phyloP scores from a whole-genome alignment of 2,888 invertebrate species.

The Catocala sponsa region DNA sequence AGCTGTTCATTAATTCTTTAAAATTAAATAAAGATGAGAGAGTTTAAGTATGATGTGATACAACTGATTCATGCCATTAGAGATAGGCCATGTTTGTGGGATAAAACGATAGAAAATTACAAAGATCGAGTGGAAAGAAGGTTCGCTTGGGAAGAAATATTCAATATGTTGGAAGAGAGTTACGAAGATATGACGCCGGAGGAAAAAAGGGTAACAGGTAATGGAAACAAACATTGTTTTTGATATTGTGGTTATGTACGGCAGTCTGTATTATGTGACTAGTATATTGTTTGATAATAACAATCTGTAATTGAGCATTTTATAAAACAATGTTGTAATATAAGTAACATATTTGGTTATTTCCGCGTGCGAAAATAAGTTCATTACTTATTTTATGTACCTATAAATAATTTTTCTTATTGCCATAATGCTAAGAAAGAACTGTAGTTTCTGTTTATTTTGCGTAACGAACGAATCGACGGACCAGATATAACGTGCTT shows the following conservation, averaged over 20 bases:
- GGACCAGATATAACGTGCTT: too few relatives aligned
- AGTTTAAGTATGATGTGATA: conserved; percentile 75
- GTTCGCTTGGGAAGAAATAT: conserved; percentile 79
- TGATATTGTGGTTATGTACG: not conserved
- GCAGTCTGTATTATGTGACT: too few relatives aligned
- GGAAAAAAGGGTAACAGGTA: conserved; percentile 71
- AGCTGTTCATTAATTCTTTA: conserved; percentile 24
- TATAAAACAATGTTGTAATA: too few relatives aligned
- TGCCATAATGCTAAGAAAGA: too few relatives aligned
- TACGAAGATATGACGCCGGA: conserved; percentile 73
- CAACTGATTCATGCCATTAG: conserved; percentile 66
- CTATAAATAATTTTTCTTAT: too few relatives aligned
- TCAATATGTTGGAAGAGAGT: conserved; percentile 64
- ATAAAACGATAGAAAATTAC: conserved; percentile 75
- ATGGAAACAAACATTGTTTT: conserved; percentile 44
- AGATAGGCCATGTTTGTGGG: conserved; percentile 78
- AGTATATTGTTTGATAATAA: too few relatives aligned
- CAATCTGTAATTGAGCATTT: too few relatives aligned
- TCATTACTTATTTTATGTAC: too few relatives aligned
- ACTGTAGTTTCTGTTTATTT: too few relatives aligned
- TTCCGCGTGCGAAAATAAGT: too few relatives aligned
- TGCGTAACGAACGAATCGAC: too few relatives aligned
- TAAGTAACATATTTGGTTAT: too few relatives aligned
- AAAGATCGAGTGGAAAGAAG: conserved; percentile 77
- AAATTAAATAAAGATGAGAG: conserved; percentile 60